phyloP scores from a whole-genome alignment of 2,797 vertebrate species.

The Emydoidea blandingii region DNA sequence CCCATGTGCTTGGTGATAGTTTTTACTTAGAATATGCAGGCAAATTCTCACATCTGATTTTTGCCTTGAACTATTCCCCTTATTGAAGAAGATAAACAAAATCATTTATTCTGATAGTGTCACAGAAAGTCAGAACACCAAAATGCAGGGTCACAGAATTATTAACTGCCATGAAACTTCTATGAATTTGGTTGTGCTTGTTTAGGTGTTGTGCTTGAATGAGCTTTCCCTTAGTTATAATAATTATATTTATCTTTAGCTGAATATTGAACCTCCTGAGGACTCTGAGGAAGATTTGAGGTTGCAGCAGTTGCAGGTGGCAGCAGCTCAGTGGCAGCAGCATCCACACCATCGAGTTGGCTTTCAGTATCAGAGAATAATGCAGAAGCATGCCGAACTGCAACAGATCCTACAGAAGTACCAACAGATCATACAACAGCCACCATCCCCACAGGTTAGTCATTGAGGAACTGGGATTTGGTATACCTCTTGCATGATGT shows the following conservation, averaged over 20 bases:
- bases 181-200: neutral
- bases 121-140: neutral
- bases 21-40: neutral
- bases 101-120: neutral
- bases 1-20: neutral
- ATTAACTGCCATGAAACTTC: neutral
- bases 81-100: slow-evolving; percentile 14
- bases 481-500: neutral
- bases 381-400: slow-evolving; percentile 95
- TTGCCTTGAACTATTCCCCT: neutral
- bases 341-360: slow-evolving; percentile 95
- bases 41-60: neutral
- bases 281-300: slow-evolving; percentile 93
- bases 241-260: slow-evolving; percentile 70
- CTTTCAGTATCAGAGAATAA: slow-evolving; percentile 96
- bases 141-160: slow-evolving; percentile 6
- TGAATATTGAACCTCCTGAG: slow-evolving; percentile 79
- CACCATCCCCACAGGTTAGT: slow-evolving; percentile 89
- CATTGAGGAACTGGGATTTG: neutral
- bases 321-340: slow-evolving; percentile 98
- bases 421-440: slow-evolving; percentile 93
- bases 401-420: slow-evolving; percentile 94
- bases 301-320: slow-evolving; percentile 93
- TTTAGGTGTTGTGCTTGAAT: neutral
- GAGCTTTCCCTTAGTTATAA: slow-evolving; percentile 42